Conservation (phyloP, 2,113 vertebrate species). For the Balaenoptera acutorostrata region DNA sequence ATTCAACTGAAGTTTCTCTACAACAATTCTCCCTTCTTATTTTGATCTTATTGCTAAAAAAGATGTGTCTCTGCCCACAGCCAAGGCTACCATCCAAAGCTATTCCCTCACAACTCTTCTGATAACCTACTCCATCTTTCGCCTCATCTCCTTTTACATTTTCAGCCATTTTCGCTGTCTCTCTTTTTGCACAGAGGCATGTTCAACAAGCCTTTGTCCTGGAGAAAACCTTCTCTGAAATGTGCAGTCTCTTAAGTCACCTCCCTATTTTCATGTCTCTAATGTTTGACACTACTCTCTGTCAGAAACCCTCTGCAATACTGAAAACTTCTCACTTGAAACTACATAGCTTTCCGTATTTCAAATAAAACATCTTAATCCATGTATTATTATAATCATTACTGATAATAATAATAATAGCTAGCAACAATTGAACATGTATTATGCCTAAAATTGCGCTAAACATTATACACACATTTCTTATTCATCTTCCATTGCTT, state of each 20-base stretch:
- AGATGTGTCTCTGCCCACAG: neutral
- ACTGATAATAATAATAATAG: neutral
- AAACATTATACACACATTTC: neutral
- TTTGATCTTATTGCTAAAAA: neutral
- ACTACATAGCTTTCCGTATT: neutral
- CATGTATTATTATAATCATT: neutral
- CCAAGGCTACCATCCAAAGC: neutral
- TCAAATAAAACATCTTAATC: conserved; percentile 6
- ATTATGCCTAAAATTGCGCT: neutral
- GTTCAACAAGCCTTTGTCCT: neutral
- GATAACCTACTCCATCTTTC: neutral
- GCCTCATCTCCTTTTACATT: neutral
- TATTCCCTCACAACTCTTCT: neutral
- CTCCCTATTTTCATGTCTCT: neutral
- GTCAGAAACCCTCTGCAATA: neutral
- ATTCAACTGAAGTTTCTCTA: neutral
- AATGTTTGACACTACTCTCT: neutral
- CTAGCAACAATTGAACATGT: neutral
- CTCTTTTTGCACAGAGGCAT: neutral
- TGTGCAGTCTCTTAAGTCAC: neutral
- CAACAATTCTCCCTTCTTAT: neutral
- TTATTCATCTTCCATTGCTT: neutral
- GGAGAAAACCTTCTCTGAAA: neutral
- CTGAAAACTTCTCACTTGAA: neutral
- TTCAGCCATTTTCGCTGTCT: neutral